Base-by-base conservation (phyloP, 2,888 invertebrate genomes). In the Catocala sponsa region DNA sequence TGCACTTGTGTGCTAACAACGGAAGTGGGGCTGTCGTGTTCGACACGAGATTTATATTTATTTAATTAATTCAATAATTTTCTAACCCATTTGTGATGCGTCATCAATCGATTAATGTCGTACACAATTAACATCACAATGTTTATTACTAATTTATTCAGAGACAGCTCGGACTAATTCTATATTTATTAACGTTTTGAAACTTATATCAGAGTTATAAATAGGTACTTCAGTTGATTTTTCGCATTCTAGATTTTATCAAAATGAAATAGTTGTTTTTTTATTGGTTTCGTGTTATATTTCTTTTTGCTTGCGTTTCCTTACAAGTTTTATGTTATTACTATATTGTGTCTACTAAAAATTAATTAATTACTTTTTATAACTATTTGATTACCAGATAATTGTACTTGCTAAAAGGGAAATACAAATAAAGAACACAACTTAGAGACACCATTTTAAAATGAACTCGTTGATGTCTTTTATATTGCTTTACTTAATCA, bases 21-120 rank as follows among this genome's bases (percentile, higher is more conserved):
- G 85, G 85, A 86, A 85, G 83, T 83, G 83, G 77, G 83, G 82
- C 72, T 84, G 79, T 82, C 82, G 79, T 72, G 76, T 76, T 72
- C 68, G 70, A 76, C 78, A 81, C 76, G 70, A 78, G 79, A 83
- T 82, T 78, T 80, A 78, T 81, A 80, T 77, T 72, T 76, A 74
- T 79, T 76, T 77, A 74, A 79, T 79, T 70, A 70, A 70, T 75
- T 65, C 49, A 56, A 55, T 56, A 60, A 67, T 63, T 79, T 38
- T n/a, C 61, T 59, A 62, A 77, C 59, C 63, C 66, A 56, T 74
- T 49, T 50, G 48, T 63, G 51, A 65, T 59, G 59, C 55, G 49
- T 63, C 62, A 48, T 44, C 60, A 46, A 63, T 75, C 60, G 56
- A 70, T 74, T 65, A 61, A 63, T 58, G 12, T 55, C 50, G 0